phyloP scores from a whole-genome alignment of 30 jellyfish, hydroid and myxozoan genomes.

The Aurelia sp. region DNA sequence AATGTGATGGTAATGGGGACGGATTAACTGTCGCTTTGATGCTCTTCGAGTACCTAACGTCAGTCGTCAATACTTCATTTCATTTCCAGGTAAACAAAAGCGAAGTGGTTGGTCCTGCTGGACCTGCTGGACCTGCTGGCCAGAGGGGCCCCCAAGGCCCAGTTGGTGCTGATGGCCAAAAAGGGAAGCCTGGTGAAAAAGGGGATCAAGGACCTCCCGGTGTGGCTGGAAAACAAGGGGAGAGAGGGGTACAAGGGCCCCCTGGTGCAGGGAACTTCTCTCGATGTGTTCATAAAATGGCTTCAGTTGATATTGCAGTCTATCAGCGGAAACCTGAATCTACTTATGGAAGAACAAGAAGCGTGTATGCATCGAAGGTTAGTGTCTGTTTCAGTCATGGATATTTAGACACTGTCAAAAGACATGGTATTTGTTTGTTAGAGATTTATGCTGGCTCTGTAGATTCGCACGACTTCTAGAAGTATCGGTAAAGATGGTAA shows the following conservation, averaged over 20 bases:
- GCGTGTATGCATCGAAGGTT: conserved; percentile 41
- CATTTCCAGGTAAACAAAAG: conserved; percentile 53
- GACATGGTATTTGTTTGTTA: too few species aligned
- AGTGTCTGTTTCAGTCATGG: background rate
- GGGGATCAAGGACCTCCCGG: conserved; percentile 68
- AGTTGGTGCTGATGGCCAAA: conserved; percentile 28
- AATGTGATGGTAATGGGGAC: too few species aligned
- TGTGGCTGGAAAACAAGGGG: conserved; percentile 62
- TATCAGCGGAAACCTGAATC: background rate
- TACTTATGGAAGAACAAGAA: conserved; percentile 41
- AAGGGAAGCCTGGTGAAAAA: conserved; percentile 33
- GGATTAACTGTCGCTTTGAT: too few species aligned
- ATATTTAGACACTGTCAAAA: too few species aligned
- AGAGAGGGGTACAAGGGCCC: conserved; percentile 50
- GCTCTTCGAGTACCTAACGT: too few species aligned
- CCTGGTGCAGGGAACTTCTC: conserved; percentile 65
- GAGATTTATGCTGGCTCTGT: too few species aligned
- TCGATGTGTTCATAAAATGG: conserved; percentile 15
- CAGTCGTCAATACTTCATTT: too few species aligned
- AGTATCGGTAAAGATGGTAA: too few species aligned
- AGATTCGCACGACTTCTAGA: too few species aligned
- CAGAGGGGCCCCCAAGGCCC: conserved; percentile 58
- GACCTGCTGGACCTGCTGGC: conserved; percentile 64
- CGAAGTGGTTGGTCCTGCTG: conserved; percentile 62
- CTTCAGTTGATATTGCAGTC: background rate